Base-by-base conservation (phyloP, 2,113 vertebrate genomes). In the Aptenodytes patagonicus region DNA sequence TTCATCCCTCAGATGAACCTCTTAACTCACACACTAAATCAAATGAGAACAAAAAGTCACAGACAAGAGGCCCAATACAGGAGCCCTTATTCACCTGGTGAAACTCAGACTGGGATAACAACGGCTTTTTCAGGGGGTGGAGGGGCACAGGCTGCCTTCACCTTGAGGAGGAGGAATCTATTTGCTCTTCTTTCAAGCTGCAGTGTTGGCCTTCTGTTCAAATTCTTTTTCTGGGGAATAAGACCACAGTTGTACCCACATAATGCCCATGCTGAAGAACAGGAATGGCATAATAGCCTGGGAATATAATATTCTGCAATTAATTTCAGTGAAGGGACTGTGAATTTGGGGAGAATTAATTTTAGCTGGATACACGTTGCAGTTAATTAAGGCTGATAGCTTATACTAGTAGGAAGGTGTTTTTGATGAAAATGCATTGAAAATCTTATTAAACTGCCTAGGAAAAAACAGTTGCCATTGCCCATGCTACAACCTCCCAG, bases 341-440 rank as follows among this genome's bases (percentile, higher is more conserved):
- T 72, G 91, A 91, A 90, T 87, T 85, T 80, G 62, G 42, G 58
- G 25, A 91, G 62, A 94, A 88, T 77, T 95, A 80, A 94, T 91
- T 96, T 95, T 80, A 91, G 68, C 46, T 96, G 51, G 32, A 62
- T 83, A 83, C 26, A 51, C 11, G 13, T 38, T 78, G 51, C 71
- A 91, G 65, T 89, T 97, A 91, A 95, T 93, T 95, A 94, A 91
- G 84, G 54, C 46, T 51, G 73, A 91, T 82, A 87, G 36, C 31
- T 90, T 87, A 78, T 72, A 42, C 73, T 47, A 73, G 42, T 36
- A 95, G 54, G 66, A 93, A 86, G 26, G 42, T 82, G 68, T 1
- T 94, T 95, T 90, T 76, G 40, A 91, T 70, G 60, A 93, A 95
- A 93, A 93, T 49, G 57, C 42, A 58, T 70, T 62, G 46, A 79